Conservation (phyloP, 2,797 vertebrate genomes). For the Eidolon dupreanum region DNA sequence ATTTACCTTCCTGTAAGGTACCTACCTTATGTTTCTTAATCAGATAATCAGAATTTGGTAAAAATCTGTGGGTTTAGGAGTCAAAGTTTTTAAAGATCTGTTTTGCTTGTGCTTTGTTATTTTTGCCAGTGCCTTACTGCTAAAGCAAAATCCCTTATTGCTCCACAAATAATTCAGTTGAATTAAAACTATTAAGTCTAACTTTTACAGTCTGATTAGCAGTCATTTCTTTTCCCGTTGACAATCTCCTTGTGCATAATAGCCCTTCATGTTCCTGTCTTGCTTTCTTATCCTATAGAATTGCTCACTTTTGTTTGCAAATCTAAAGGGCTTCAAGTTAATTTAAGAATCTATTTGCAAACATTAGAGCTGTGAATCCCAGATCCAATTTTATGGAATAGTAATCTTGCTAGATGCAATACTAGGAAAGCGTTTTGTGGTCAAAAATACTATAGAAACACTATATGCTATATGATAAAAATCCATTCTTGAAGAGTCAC, state of each 20-base stretch:
- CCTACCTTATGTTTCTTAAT: neutral
- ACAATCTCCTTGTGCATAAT: neutral
- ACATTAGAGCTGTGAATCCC: neutral
- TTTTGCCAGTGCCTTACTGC: neutral
- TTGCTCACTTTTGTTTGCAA: neutral
- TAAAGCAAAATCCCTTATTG: neutral
- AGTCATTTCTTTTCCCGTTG: neutral
- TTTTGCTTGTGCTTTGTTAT: neutral
- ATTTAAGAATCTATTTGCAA: slow-evolving; percentile 19
- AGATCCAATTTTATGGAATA: neutral
- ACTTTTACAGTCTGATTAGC: neutral
- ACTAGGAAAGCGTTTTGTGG: slow-evolving; percentile 3
- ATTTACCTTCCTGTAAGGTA: neutral
- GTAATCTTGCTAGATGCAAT: neutral
- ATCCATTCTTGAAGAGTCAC: neutral
- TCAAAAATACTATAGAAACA: slow-evolving; percentile 10
- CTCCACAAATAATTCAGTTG: neutral
- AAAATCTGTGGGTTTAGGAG: neutral
- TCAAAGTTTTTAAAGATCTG: neutral
- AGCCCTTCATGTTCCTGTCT: neutral
- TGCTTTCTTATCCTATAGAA: neutral
- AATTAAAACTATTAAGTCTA: slow-evolving; percentile 19
- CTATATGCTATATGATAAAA: neutral
- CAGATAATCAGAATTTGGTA: neutral
- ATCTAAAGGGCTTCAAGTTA: neutral